Conservation (phyloP, 2,888 invertebrate species). For the Furcula furcula region DNA sequence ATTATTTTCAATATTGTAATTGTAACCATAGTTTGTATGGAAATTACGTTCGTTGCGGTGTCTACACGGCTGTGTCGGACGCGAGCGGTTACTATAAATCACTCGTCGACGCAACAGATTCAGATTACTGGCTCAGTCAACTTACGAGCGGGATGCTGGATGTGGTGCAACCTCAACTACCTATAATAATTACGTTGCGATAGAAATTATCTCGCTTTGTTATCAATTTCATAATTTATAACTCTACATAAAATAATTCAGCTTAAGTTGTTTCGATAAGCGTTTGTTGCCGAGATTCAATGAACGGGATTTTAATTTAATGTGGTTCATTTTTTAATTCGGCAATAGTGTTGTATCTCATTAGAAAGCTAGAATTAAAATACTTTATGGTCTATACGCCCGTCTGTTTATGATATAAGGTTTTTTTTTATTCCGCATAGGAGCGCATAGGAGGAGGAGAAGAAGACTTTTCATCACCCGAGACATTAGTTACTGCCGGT, state of each 20-base stretch:
- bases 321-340: too few relatives aligned
- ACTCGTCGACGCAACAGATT: slow-evolving; percentile 68
- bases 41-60: slow-evolving; percentile 67
- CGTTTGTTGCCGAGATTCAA: slow-evolving; percentile 1
- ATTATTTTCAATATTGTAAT: background rate
- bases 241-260: slow-evolving; percentile 13
- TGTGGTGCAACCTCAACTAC: slow-evolving; percentile 7
- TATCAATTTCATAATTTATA: slow-evolving; percentile 4
- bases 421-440: too few relatives aligned
- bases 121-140: slow-evolving; percentile 63
- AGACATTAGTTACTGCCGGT: too few relatives aligned
- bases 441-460: too few relatives aligned
- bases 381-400: too few relatives aligned
- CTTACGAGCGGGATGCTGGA: slow-evolving; percentile 36
- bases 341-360: too few relatives aligned
- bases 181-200: background rate
- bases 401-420: too few relatives aligned
- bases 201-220: slow-evolving; percentile 9
- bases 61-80: slow-evolving; percentile 50
- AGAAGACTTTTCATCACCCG: too few relatives aligned
- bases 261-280: slow-evolving; percentile 5
- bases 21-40: slow-evolving; percentile 41
- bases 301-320: too few relatives aligned
- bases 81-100: slow-evolving; percentile 70
- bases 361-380: too few relatives aligned